Evolutionary conservation across 2,797 vertebrate species (phyloP).

Genomic region (Tenualosa thibaudeaui): DNA sequence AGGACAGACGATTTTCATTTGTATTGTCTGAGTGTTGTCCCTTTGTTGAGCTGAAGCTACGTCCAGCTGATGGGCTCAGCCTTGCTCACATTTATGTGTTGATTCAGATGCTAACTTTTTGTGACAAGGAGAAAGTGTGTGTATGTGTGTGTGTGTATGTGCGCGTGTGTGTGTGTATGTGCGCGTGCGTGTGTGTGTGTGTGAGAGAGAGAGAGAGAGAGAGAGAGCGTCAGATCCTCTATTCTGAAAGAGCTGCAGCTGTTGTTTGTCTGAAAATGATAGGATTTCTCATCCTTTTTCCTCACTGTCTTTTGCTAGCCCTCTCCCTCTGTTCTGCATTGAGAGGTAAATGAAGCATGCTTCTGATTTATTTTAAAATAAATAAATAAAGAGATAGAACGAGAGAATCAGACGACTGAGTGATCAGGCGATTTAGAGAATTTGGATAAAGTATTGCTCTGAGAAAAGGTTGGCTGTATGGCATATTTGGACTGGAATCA

Average conservation of each 20-base stretch:
- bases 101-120: constrained; percentile 51
- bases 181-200: background rate
- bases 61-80: background rate
- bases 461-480: background rate
- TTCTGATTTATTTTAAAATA: background rate
- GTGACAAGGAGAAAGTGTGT: constrained; percentile 17
- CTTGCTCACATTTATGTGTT: constrained; percentile 7
- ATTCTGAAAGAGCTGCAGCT: constrained; percentile 19
- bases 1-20: background rate
- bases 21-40: background rate
- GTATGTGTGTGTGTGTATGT: background rate
- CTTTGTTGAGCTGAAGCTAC: background rate
- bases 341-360: background rate
- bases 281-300: constrained; percentile 17
- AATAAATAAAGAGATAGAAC: background rate
- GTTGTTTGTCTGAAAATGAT: constrained; percentile 9
- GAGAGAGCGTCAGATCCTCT: constrained; percentile 1
- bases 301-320: background rate
- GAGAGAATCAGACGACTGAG: too few relatives aligned
- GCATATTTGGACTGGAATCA: background rate
- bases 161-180: background rate
- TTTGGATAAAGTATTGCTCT: background rate
- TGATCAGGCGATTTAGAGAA: background rate
- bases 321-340: background rate
- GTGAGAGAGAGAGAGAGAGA: background rate